Evolutionary conservation across 2,113 vertebrate species (phyloP).

Genomic region (Ovibos moschatus): DNA sequence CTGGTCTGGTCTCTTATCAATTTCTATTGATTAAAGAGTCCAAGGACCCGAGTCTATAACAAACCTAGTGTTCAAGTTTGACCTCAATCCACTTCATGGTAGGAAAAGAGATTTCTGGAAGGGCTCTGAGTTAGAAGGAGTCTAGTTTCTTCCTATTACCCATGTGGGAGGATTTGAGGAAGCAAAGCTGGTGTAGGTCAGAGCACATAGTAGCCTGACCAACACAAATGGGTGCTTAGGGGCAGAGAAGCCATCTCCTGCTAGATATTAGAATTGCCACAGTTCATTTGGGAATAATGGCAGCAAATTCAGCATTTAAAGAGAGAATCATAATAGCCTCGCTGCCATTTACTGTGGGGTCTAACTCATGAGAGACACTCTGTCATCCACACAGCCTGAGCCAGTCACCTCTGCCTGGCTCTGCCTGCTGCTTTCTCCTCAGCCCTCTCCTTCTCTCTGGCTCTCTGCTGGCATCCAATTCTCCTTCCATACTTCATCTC

Average conservation of each 20-base stretch:
- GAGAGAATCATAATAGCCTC: background rate
- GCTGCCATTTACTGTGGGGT: background rate
- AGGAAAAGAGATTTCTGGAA: background rate
- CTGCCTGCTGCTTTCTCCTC: background rate
- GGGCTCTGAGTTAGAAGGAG: background rate
- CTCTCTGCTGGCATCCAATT: background rate
- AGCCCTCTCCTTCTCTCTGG: background rate
- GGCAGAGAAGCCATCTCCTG: background rate
- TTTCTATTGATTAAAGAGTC: background rate
- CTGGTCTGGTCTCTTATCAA: background rate
- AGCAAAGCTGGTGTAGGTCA: background rate
- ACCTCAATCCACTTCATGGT: background rate
- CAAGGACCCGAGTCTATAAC: background rate
- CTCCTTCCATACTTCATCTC: background rate
- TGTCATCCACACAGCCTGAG: background rate
- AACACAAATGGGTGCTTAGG: background rate
- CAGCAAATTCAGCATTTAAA: background rate
- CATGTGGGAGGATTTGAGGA: background rate
- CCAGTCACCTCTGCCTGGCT: background rate
- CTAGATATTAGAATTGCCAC: background rate
- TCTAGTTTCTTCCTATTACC: background rate
- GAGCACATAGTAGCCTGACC: background rate
- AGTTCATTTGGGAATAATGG: background rate
- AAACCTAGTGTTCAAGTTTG: background rate
- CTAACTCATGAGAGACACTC: too few species aligned